A percentile compares a stretch with the other conserved stretches of the same genome.
Evolutionary conservation across 2,113 vertebrate species (phyloP).

Genomic region (Anoplopoma fimbria): DNA sequence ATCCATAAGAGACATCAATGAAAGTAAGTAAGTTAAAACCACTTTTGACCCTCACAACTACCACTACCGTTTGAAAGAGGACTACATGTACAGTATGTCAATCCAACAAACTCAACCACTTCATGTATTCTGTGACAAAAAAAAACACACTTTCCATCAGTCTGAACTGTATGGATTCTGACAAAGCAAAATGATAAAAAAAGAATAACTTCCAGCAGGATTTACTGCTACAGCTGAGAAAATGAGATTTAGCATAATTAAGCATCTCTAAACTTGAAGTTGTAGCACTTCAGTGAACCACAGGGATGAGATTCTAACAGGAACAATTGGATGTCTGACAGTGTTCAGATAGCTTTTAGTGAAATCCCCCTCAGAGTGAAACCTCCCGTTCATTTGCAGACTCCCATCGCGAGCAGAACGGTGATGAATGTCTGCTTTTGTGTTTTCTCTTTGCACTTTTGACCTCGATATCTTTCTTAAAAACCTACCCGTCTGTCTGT

Average conservation of each 20-base stretch:
- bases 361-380: neutral
- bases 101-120: neutral
- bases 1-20: neutral
- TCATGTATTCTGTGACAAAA: neutral
- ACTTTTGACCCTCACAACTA: too few species aligned
- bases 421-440: neutral
- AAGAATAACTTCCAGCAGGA: conserved; percentile 18
- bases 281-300: conserved; percentile 4
- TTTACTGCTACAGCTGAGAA: conserved; percentile 13
- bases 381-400: neutral
- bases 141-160: neutral
- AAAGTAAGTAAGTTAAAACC: neutral
- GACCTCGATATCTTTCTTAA: neutral
- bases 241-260: conserved; percentile 47
- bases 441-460: too few species aligned
- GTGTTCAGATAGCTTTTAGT: neutral
- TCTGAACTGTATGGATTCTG: neutral
- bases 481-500: conserved; percentile 90
- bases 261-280: conserved; percentile 35
- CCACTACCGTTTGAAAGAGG: neutral
- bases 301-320: conserved; percentile 15
- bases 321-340: conserved; percentile 1
- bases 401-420: neutral
- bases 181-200: neutral
- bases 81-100: neutral